Evolutionary conservation across 2,797 vertebrate genomes (phyloP).

Genomic region (Cryptoprocta ferox): DNA sequence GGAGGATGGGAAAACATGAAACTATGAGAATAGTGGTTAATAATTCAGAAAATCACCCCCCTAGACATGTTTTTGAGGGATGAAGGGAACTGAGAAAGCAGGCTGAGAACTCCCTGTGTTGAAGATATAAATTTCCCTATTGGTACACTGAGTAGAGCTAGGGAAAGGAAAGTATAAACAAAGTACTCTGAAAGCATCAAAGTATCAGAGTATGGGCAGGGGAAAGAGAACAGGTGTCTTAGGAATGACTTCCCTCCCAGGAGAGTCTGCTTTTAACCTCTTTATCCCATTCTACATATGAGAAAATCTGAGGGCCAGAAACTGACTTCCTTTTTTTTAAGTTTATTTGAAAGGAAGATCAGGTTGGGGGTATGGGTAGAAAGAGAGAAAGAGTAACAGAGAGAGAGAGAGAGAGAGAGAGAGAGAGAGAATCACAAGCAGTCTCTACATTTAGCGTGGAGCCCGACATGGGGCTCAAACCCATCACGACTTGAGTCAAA

Average conservation of each 20-base stretch:
- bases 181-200: not conserved
- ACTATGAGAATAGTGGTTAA: not conserved
- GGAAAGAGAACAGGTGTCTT: not conserved
- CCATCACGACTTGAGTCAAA: too few relatives aligned
- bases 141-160: not conserved
- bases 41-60: not conserved
- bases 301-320: not conserved
- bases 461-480: too few relatives aligned
- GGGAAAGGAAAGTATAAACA: not conserved
- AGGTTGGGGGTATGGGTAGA: too few relatives aligned
- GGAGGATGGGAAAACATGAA: not conserved
- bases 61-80: not conserved
- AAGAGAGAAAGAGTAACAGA: too few relatives aligned
- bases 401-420: too few relatives aligned
- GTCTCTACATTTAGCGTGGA: too few relatives aligned
- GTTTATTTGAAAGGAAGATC: too few relatives aligned
- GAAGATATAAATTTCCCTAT: not conserved
- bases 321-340: too few relatives aligned
- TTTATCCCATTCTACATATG: not conserved
- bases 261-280: not conserved
- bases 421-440: too few relatives aligned
- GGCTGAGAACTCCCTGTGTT: not conserved
- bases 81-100: not conserved
- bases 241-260: not conserved
- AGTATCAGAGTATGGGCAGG: accelerated